Base-by-base conservation (phyloP, 2,888 invertebrate species). In the Aquatica leii region DNA sequence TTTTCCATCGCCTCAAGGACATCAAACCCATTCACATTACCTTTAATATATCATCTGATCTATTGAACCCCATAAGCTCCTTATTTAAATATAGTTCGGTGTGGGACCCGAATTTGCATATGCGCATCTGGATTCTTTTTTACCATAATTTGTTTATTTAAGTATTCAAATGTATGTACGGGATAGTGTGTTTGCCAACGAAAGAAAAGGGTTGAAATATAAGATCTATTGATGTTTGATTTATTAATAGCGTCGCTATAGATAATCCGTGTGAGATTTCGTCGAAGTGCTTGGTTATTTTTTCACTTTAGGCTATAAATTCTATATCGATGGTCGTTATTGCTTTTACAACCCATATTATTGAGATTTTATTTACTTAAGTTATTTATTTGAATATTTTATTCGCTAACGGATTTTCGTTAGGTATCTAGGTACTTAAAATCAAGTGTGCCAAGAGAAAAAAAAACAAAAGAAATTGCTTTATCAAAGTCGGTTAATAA, bases 181-280 rank as follows among this genome's bases (percentile, higher is more conserved):
- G 24, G 67, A 60, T 58, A 54, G 49, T 53, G 24, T 63, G 58
- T 64, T 64, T 62, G 65, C 59, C 48, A 40, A 55, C 55, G 21
- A 55, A 53, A 58, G 53, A 61, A 46, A 62, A 67, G 64, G 67
- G 67, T 64, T 67, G 61, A 65, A 65, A 65, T 65, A 59, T 62
- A 65, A 65, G 59, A 67, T 60, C 56, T 60, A 68, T 68, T 65
- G 66, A 63, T 62, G 59, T 31, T 63, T 68, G 69, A 69, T 69
- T 69, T 69, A 69, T 69, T 69, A 69, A 69, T 69, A 66, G 63
- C 43, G 2, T 2, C 20, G 14, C 12, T 34, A n/a, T 37, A 51
- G 59, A 56, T 68, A 69, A 69, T 68, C 69, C 66, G 67, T 68
- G 69, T 69, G 69, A 65, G 69, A 68, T 54, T 57, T 61, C 62